phyloP scores from a whole-genome alignment of 2,888 invertebrate species.

The Teinopalpus imperialis region DNA sequence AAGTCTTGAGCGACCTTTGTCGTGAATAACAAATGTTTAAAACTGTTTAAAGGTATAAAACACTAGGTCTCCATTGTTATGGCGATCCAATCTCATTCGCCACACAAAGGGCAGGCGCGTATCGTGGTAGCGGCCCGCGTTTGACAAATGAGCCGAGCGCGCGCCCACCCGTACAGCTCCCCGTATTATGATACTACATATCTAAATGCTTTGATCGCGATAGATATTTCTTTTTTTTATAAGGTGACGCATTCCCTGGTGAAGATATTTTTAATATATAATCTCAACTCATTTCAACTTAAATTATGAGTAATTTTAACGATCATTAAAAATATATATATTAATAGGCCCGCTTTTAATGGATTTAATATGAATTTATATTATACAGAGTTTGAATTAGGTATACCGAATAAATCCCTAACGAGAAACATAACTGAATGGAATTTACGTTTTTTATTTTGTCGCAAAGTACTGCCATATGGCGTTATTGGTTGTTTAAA shows the following conservation, averaged over 20 bases:
- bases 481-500: too few relatives aligned
- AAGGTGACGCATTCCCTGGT: conserved; percentile 1
- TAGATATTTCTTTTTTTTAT: conserved; percentile 13
- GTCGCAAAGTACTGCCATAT: too few relatives aligned
- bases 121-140: conserved; percentile 62
- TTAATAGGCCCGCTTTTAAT: too few relatives aligned
- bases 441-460: too few relatives aligned
- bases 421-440: too few relatives aligned
- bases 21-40: conserved; percentile 67
- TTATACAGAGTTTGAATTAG: too few relatives aligned
- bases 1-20: conserved; percentile 38
- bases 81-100: conserved; percentile 53
- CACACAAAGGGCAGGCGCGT: conserved; percentile 56
- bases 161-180: conserved; percentile 61
- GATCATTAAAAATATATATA: too few relatives aligned
- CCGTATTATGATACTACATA: conserved; percentile 31
- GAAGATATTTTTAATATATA: conserved; percentile 2
- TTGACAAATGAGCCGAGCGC: conserved; percentile 62
- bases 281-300: too few relatives aligned
- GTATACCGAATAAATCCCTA: too few relatives aligned
- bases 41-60: conserved; percentile 64
- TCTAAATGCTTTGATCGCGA: conserved; percentile 19
- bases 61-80: conserved; percentile 64
- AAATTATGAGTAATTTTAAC: too few relatives aligned
- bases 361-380: too few relatives aligned